These are phyloP conservation scores for Mystacides longicornis DNA, from an alignment of 2,888 invertebrate genomes.

Conservation along the genomic window DNA sequence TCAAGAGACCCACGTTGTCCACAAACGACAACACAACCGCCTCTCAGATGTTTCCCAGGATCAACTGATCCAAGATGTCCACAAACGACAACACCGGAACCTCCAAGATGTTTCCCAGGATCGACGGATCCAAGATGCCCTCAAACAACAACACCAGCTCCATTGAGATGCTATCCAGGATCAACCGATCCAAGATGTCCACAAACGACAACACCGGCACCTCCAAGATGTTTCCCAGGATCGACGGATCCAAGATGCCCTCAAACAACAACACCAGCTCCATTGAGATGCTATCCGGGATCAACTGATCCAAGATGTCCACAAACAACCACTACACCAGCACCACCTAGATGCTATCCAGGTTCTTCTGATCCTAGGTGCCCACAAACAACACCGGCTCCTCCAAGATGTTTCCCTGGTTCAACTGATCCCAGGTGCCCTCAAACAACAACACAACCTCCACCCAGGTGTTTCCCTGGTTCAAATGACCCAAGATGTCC, in stretches of 20 bases:
- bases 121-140: conserved; percentile 30
- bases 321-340: conserved; percentile 29
- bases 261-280: conserved; percentile 27
- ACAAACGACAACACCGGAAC: conserved; percentile 29
- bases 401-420: conserved; percentile 33
- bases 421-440: conserved; percentile 34
- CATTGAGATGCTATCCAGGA: conserved; percentile 30
- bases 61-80: conserved; percentile 35
- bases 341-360: conserved; percentile 30
- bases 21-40: conserved; percentile 27
- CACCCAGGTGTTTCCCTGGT: conserved; percentile 31
- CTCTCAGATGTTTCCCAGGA: conserved; percentile 31
- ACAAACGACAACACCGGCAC: conserved; percentile 23
- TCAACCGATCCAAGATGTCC: conserved; percentile 30
- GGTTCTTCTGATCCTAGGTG: conserved; percentile 30
- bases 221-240: conserved; percentile 29
- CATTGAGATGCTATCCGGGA: conserved; percentile 31
- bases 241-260: conserved; percentile 30
- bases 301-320: conserved; percentile 25
- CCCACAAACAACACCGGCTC: conserved; percentile 31
- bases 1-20: conserved; percentile 31
- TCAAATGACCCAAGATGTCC: conserved; percentile 31
- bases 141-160: conserved; percentile 27
- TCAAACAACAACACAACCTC: conserved; percentile 28
- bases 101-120: conserved; percentile 27